phyloP scores from a whole-genome alignment of 1,140 invertebrate species.

The Drosophila arawakana region DNA sequence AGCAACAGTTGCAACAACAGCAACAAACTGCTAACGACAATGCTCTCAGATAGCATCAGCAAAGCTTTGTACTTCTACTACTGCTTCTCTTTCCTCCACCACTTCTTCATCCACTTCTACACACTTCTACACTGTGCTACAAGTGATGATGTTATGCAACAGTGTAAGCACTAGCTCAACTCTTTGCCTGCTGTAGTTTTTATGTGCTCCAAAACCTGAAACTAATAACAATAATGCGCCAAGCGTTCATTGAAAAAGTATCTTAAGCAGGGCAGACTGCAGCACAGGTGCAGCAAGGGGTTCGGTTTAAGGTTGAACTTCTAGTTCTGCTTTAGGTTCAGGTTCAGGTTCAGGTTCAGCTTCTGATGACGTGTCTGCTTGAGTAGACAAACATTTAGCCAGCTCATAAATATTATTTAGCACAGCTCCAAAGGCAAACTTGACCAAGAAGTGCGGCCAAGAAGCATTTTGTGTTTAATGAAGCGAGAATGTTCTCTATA shows the following conservation, averaged over 20 bases:
- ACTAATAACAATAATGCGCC: constrained; percentile 79
- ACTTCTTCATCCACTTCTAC: constrained; percentile 4
- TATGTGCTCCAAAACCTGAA: constrained; percentile 64
- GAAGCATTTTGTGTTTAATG: constrained; percentile 65
- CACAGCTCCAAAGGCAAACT: constrained; percentile 14
- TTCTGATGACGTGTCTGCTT: constrained; percentile 9
- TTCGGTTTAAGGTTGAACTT: background rate
- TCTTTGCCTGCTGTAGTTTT: constrained; percentile 57
- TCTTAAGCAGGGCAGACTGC: constrained; percentile 25
- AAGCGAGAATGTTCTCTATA: constrained; percentile 45
- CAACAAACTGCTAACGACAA: constrained; percentile 43
- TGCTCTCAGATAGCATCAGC: constrained; percentile 64
- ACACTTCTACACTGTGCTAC: constrained; percentile 14
- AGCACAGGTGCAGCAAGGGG: background rate
- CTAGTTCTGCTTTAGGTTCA: background rate
- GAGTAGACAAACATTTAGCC: constrained; percentile 45
- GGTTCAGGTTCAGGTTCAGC: constrained; percentile 10
- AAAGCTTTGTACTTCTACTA: constrained; percentile 30
- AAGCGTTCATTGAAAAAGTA: constrained; percentile 67
- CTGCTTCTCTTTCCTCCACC: too few relatives aligned
- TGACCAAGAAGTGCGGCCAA: constrained; percentile 34
- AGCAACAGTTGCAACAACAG: constrained; percentile 54
- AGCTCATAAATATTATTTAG: constrained; percentile 72
- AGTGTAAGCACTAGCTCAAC: constrained; percentile 54
- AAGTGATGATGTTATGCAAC: constrained; percentile 56